Conservation (phyloP, 2,113 vertebrate genomes). For the Lycocorax pyrrhopterus region DNA sequence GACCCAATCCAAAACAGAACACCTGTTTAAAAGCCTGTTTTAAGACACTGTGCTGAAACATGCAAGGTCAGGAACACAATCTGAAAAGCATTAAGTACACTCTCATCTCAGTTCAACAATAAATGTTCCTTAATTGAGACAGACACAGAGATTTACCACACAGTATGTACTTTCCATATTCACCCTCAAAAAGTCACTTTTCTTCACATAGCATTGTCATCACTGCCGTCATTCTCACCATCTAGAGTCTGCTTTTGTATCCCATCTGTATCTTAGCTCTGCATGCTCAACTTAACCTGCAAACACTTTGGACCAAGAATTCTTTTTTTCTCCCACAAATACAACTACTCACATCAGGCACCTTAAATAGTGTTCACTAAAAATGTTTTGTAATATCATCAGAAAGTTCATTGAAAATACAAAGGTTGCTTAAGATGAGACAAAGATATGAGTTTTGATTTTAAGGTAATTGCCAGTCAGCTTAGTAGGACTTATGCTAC, state of each 20-base stretch:
- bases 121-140: background rate
- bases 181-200: background rate
- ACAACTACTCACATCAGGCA: background rate
- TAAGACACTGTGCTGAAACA: background rate
- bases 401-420: background rate
- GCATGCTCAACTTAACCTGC: background rate
- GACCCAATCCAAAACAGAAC: background rate
- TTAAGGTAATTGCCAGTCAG: background rate
- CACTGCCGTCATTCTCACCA: background rate
- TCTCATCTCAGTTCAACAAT: background rate
- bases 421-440: background rate
- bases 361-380: background rate
- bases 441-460: background rate
- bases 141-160: background rate
- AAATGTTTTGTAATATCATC: background rate
- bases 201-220: background rate
- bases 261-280: background rate
- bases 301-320: background rate
- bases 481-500: accelerated
- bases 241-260: background rate
- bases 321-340: background rate
- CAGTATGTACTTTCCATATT: background rate
- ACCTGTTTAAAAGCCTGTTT: background rate
- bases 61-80: background rate
- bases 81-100: background rate